Base-by-base conservation (phyloP, 2,113 vertebrate species). In the Spermophilus dauricus region DNA sequence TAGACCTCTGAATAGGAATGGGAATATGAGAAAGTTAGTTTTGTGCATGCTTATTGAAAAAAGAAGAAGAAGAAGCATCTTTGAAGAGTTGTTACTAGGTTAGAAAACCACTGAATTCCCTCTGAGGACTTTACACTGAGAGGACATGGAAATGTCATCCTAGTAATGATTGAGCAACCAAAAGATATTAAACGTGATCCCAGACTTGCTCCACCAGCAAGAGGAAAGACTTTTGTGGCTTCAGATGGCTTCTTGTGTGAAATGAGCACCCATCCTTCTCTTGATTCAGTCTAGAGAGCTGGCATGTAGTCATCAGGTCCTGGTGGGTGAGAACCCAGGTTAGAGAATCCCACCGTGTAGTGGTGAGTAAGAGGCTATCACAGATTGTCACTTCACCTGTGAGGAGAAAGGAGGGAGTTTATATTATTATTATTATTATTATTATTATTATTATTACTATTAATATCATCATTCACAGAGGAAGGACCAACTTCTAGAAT, bases 151-250 rank as follows among this genome's bases (percentile, higher is more conserved):
- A 39, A 80, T 76, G 34, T 18, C n/a, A 94, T 85, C 81, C 77
- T 95, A 77, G 92, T 86, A 97, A 97, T 89, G 95, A 67, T 96
- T 94, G 81, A 98, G 17, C 63, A 94, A 48, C 86, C 95, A 94
- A 94, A 96, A n/a, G 72, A 91, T 96, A 91, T 94, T 97, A 98
- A 96, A 92, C 76, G 86, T 75, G 28, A 4, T 17, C 56, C 30
- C 34, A 37, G 92, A 63, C 9, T 63, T 24, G 85, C 0, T 86
- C 93, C 90, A 85, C 13, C 70, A 93, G 63, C 63, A 97, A 98
- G 94, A 96, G 97, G 98, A 98, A 98, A 97, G 12, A 82, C 10
- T 97, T 51, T 96, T 89, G 42, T 45, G 89, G 69, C 32, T 18
- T 51, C 45, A 84, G 87, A 86, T 95, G 88, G 97, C 89, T 98